Evolutionary conservation across 35 echinoderm and acorn worm species (phyloP), one percentile per base, ranked within the genome.

Genomic region (Ophioderma brevispina): DNA sequence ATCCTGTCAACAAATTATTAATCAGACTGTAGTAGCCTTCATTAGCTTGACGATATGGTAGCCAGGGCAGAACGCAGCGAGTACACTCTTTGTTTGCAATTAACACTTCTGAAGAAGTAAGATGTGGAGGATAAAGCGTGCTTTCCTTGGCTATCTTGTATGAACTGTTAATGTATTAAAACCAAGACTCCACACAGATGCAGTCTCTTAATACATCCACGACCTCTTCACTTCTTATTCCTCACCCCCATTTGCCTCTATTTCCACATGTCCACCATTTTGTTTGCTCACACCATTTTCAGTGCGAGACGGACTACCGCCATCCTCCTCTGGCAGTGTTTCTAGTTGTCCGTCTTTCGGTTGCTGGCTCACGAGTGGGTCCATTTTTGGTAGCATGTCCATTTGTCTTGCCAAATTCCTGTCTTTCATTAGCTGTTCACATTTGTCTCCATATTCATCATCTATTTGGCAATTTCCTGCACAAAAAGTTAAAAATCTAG

Each of bases 401-500:
- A 25, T 70, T 70, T 8, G 59, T 70, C n/a, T 70, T 70, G 59
- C 28, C n/a, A 30, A 25, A 70, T 70, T 70, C n/a, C 59, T 70
- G 2, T 91, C 90, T 28, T 55, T 77, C 30, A 91, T 49, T 6
- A 91, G 81, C 31, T 80, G 75, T 11, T 85, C 40, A 35, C 75
- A 78, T 43, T 91, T 91, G 1, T 31, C 33, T 19, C 84, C 82
- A 76, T 86, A 91, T 76, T 91, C 90, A 3, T 84, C 40, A 17
- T 91, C 90, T 35, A 91, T 30, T 40, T 32, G 32, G 70, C 64
- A 76, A 77, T 40, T 37, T 87, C 38, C 76, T 87, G 64, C 28
- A 77, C n/a, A n/a, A n/a, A n/a, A n/a, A n/a, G n/a, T n/a, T n/a
- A n/a, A n/a, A n/a, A n/a, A n/a, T n/a, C n/a, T n/a, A n/a, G n/a